phyloP scores from a whole-genome alignment of 2,797 vertebrate genomes.

The Hoplostethus atlanticus region DNA sequence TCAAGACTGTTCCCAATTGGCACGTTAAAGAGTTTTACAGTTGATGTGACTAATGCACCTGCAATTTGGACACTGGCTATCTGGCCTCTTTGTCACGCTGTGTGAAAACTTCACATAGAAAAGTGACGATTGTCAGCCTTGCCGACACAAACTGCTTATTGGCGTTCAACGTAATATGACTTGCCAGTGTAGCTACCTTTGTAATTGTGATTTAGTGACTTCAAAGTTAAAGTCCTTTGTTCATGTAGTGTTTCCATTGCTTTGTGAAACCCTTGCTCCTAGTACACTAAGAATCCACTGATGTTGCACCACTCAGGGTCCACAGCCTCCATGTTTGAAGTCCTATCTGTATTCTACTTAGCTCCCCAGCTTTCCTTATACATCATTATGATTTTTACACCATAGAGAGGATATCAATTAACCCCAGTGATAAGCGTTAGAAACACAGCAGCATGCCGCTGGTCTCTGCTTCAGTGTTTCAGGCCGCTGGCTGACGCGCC shows the following conservation, averaged over 20 bases:
- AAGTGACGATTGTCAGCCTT: background rate
- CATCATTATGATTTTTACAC: slow-evolving; percentile 65
- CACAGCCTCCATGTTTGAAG: slow-evolving; percentile 8
- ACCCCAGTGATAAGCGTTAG: slow-evolving; percentile 72
- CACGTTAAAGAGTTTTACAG: slow-evolving; percentile 20
- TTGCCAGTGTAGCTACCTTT: background rate
- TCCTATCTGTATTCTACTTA: slow-evolving; percentile 36
- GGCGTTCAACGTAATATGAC: background rate
- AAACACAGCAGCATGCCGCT: slow-evolving; percentile 52
- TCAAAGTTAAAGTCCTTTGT: background rate
- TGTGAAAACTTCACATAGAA: background rate
- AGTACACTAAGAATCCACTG: background rate
- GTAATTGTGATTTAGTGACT: background rate
- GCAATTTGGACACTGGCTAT: background rate
- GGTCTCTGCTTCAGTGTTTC: slow-evolving; percentile 62
- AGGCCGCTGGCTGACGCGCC: slow-evolving; percentile 69
- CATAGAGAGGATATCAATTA: slow-evolving; percentile 78
- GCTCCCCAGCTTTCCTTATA: slow-evolving; percentile 52
- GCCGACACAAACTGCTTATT: no score
- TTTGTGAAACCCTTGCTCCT: background rate
- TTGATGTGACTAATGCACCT: background rate
- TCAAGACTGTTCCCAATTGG: background rate
- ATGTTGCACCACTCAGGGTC: background rate
- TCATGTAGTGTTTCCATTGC: background rate
- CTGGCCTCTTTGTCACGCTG: no score